Conservation (phyloP, 2,113 vertebrate genomes). For the Rhinoderma darwinii region DNA sequence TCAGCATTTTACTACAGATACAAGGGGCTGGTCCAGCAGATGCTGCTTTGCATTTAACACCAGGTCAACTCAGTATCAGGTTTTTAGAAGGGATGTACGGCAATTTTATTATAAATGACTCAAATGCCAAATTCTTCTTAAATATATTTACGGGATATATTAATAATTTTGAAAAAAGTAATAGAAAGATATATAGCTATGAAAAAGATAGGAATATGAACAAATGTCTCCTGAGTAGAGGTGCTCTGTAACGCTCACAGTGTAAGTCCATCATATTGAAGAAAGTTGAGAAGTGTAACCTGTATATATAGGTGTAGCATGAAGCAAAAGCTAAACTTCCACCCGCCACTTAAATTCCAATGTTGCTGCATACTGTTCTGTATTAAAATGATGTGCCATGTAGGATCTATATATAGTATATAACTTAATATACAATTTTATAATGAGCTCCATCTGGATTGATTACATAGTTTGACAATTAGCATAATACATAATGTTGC, state of each 20-base stretch:
- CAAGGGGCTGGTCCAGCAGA: not conserved
- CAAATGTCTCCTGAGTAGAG: not conserved
- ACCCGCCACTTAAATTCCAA: no score
- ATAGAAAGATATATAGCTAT: not conserved
- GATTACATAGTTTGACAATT: no score
- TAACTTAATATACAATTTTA: no score
- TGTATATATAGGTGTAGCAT: no score
- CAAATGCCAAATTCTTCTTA: not conserved
- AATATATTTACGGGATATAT: not conserved
- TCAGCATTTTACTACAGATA: constrained; percentile 16
- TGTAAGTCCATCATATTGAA: not conserved
- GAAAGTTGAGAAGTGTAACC: not conserved
- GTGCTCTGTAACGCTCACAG: not conserved
- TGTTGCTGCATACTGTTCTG: no score
- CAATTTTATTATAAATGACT: not conserved
- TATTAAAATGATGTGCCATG: no score
- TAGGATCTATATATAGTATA: no score
- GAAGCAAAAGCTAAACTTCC: no score
- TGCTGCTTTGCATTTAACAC: constrained; percentile 37
- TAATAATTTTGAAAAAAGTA: not conserved
- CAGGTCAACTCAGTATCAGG: not conserved
- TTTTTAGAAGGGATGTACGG: not conserved
- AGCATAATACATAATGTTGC: no score
- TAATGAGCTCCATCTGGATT: no score
- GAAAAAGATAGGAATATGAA: not conserved